These are phyloP conservation scores for Ctenopoma multispine DNA, from an alignment of 2,797 vertebrate species.

Conservation along the genomic window DNA sequence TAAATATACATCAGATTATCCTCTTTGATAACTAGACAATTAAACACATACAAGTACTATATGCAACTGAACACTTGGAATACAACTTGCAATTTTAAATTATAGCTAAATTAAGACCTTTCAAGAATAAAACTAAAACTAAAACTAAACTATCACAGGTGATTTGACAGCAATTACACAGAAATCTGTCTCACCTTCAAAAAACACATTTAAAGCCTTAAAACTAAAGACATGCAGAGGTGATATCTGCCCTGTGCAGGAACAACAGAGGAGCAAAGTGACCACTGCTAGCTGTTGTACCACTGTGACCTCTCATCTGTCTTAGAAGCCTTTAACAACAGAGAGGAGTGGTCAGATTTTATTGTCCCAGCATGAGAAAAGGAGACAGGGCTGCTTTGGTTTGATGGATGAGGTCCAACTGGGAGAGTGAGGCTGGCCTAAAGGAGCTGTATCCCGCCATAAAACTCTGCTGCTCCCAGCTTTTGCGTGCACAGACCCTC, in stretches of 20 bases:
- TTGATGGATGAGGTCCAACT: slow-evolving; percentile 78
- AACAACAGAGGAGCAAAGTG: slow-evolving; percentile 41
- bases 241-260: slow-evolving; percentile 20
- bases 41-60: slow-evolving; percentile 2
- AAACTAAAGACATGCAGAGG: slow-evolving; percentile 24
- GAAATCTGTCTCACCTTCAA: slow-evolving; percentile 6
- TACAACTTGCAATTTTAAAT: not conserved
- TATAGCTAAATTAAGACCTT: not conserved
- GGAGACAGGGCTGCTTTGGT: slow-evolving; percentile 59
- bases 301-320: slow-evolving; percentile 71
- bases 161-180: slow-evolving; percentile 2
- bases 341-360: slow-evolving; percentile 67
- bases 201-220: not conserved
- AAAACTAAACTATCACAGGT: not conserved
- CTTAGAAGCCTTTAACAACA: slow-evolving; percentile 68
- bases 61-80: not conserved
- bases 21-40: slow-evolving; percentile 19
- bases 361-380: slow-evolving; percentile 75
- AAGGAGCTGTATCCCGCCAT: slow-evolving; percentile 63
- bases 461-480: slow-evolving; percentile 61
- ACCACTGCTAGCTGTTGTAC: slow-evolving; percentile 44
- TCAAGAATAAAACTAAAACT: not conserved
- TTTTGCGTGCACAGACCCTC: slow-evolving; percentile 30
- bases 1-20: too few relatives aligned
- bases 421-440: slow-evolving; percentile 63